phyloP scores from a whole-genome alignment of 2,113 vertebrate species.

The Ictalurus punctatus region DNA sequence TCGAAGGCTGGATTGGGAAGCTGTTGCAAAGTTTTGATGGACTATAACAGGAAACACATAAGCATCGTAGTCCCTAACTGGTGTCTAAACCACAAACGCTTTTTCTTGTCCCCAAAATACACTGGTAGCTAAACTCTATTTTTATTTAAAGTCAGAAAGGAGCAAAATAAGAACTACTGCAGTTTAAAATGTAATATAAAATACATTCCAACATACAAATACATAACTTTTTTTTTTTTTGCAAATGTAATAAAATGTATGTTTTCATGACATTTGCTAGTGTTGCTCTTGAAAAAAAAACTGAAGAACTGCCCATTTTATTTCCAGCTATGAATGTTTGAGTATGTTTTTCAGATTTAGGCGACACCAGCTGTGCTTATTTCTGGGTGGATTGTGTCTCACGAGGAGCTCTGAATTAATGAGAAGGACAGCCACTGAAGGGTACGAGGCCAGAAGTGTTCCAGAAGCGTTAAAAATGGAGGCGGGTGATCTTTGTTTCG shows the following conservation, averaged over 20 bases:
- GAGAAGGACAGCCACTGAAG: constrained; percentile 43
- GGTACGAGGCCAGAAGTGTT: constrained; percentile 44
- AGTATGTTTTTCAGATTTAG: constrained; percentile 10
- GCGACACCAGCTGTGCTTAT: constrained; percentile 30
- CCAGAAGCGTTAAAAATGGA: constrained; percentile 42
- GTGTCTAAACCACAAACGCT: too few species aligned
- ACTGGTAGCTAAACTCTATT: background rate
- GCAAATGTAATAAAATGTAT: background rate
- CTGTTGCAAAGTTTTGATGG: too few species aligned
- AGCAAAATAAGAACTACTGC: background rate
- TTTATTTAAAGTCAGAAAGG: background rate
- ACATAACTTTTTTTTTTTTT: background rate
- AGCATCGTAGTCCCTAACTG: too few species aligned
- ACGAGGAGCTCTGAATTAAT: constrained; percentile 37
- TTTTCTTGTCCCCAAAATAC: too few species aligned
- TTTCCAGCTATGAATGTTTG: constrained; percentile 2
- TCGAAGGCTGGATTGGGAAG: too few species aligned
- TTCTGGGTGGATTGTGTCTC: constrained; percentile 19
- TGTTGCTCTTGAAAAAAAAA: background rate
- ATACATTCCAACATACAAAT: background rate
- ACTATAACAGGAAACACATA: too few species aligned
- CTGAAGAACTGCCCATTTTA: background rate
- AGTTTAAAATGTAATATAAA: background rate
- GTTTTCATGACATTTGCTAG: background rate
- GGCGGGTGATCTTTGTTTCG: constrained; percentile 23